phyloP scores from a whole-genome alignment of 2,888 invertebrate genomes.

The Xestia sexstrigata region DNA sequence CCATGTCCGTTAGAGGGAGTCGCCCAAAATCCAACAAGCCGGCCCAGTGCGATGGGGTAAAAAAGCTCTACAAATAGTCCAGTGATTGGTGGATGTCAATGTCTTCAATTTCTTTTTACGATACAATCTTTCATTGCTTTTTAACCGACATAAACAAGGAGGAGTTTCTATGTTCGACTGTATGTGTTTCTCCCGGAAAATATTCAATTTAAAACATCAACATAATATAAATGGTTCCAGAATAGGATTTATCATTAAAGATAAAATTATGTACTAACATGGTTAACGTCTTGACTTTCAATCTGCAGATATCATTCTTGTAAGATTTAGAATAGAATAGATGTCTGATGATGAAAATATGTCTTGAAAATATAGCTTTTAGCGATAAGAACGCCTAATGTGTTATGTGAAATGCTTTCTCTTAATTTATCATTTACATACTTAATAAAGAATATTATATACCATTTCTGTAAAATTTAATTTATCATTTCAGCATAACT shows the following conservation, averaged over 20 bases:
- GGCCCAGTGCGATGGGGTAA: neutral
- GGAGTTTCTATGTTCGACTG: too few relatives aligned
- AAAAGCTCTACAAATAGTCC: neutral
- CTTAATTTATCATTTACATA: too few relatives aligned
- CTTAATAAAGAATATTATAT: too few relatives aligned
- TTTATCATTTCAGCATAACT: neutral
- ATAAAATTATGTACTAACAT: conserved; percentile 13
- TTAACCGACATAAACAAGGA: too few relatives aligned
- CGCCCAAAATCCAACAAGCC: neutral
- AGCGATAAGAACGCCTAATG: too few relatives aligned
- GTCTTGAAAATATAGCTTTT: too few relatives aligned
- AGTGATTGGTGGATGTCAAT: neutral
- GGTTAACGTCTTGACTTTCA: neutral
- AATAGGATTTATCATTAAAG: neutral
- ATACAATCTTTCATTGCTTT: neutral
- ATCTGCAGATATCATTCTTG: neutral
- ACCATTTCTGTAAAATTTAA: neutral
- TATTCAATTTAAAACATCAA: conserved; percentile 6
- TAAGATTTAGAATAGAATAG: neutral
- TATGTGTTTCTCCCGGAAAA: too few relatives aligned
- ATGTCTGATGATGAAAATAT: too few relatives aligned
- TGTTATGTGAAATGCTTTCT: too few relatives aligned
- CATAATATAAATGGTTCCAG: conserved; percentile 8
- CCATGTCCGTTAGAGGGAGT: neutral
- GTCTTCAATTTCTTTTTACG: neutral